These are phyloP conservation scores for Xestia sexstrigata DNA, from an alignment of 2,888 invertebrate genomes.

Conservation along the genomic window DNA sequence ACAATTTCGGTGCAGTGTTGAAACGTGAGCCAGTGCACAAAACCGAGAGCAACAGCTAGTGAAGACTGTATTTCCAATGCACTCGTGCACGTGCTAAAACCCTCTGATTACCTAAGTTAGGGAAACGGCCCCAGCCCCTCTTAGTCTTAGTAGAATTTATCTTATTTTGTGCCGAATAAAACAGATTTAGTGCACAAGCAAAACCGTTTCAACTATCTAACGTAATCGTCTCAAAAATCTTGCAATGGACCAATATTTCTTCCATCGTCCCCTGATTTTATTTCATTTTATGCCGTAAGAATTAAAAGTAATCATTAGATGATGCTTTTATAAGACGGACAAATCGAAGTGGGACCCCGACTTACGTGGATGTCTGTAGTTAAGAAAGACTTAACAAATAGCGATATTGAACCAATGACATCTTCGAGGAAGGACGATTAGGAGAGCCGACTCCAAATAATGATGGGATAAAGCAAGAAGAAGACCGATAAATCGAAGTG, in stretches of 20 bases:
- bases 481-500: background rate
- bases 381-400: background rate
- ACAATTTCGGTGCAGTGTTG: too few relatives aligned
- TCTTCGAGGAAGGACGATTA: background rate
- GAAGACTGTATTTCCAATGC: too few relatives aligned
- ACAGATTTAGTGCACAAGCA: background rate
- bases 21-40: too few relatives aligned
- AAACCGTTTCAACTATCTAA: background rate
- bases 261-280: background rate
- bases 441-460: background rate
- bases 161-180: background rate
- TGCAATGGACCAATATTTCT: background rate
- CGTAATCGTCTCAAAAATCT: too few relatives aligned
- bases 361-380: background rate
- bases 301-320: too few relatives aligned
- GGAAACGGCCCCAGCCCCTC: too few relatives aligned
- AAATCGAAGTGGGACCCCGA: background rate
- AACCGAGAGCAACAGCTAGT: too few relatives aligned
- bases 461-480: background rate
- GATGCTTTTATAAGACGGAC: background rate
- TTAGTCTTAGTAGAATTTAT: background rate
- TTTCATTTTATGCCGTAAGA: background rate
- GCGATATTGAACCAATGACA: background rate
- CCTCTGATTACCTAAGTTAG: too few relatives aligned
- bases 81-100: too few relatives aligned